Evolutionary conservation across 2,797 vertebrate genomes (phyloP).

Genomic region (Mormyrops attenuatus): DNA sequence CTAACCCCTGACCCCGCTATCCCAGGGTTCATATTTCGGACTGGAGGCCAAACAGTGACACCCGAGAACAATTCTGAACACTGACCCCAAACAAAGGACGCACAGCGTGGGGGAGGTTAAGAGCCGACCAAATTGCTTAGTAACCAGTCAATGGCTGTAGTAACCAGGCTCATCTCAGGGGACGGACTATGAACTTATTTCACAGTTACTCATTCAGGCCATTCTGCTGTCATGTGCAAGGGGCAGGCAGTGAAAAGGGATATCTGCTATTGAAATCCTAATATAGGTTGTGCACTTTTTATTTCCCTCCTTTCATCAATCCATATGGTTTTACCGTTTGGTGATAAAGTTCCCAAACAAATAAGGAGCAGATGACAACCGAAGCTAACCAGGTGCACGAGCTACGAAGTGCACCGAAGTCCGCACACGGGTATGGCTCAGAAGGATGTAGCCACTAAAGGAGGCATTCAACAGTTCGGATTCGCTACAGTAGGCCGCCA

Average conservation of each 20-base stretch:
- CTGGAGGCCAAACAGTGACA: constrained; percentile 41
- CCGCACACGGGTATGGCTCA: not conserved
- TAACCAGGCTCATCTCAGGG: constrained; percentile 35
- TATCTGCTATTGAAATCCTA: not conserved
- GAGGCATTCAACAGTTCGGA: not conserved
- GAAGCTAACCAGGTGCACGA: not conserved
- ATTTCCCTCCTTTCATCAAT: not conserved
- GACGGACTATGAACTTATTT: constrained; percentile 51
- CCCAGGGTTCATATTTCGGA: constrained; percentile 58
- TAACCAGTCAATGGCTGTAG: constrained; percentile 12
- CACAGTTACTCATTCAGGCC: constrained; percentile 56
- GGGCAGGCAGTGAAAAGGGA: constrained; percentile 36
- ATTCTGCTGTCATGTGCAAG: constrained; percentile 38
- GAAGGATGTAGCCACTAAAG: not conserved
- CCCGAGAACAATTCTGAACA: constrained; percentile 38
- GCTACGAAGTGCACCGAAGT: too few species aligned
- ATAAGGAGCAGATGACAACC: not conserved
- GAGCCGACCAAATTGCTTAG: constrained; percentile 16
- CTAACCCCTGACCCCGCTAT: constrained; percentile 54
- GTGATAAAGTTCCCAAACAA: not conserved
- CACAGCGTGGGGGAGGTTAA: constrained; percentile 21
- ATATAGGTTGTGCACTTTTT: not conserved
- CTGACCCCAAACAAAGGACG: constrained; percentile 19
- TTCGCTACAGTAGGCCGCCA: not conserved
- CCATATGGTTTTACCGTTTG: not conserved